phyloP scores from a whole-genome alignment of 2,888 invertebrate genomes.

The Drosophila mayaguana region DNA sequence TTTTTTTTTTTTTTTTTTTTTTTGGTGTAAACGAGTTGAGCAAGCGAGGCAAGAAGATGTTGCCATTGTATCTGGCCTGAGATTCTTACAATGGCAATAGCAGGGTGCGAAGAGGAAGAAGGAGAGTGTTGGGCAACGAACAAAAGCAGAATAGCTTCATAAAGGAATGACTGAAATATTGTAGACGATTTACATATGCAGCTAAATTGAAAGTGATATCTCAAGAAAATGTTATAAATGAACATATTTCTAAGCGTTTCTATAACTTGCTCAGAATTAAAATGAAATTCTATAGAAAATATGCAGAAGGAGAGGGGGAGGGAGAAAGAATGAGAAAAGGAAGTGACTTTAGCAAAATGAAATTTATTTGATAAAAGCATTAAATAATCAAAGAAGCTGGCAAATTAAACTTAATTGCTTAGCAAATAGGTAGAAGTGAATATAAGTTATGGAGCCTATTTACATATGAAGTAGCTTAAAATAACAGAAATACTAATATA shows the following conservation, averaged over 20 bases:
- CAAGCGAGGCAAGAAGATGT: slow-evolving; percentile 52
- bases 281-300: slow-evolving; percentile 1
- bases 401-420: background rate
- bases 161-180: slow-evolving; percentile 16
- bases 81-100: slow-evolving; percentile 34
- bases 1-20: background rate
- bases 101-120: background rate
- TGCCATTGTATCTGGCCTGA: slow-evolving; percentile 32
- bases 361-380: background rate
- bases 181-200: slow-evolving; percentile 10
- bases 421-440: background rate
- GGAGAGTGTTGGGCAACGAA: slow-evolving; percentile 30
- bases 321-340: too few relatives aligned
- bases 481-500: too few relatives aligned
- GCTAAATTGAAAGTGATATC: slow-evolving; percentile 31
- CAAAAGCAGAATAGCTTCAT: slow-evolving; percentile 34
- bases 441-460: background rate
- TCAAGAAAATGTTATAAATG: slow-evolving; percentile 2
- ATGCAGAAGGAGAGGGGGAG: background rate
- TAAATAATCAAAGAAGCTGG: background rate
- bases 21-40: slow-evolving; percentile 38
- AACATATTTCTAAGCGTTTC: background rate
- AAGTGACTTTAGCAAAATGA: background rate
- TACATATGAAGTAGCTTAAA: background rate
- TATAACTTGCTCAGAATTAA: background rate